Evolutionary conservation across 2,888 invertebrate species (phyloP), one percentile per base, ranked within the genome.

Genomic region (Melitaea athalia): DNA sequence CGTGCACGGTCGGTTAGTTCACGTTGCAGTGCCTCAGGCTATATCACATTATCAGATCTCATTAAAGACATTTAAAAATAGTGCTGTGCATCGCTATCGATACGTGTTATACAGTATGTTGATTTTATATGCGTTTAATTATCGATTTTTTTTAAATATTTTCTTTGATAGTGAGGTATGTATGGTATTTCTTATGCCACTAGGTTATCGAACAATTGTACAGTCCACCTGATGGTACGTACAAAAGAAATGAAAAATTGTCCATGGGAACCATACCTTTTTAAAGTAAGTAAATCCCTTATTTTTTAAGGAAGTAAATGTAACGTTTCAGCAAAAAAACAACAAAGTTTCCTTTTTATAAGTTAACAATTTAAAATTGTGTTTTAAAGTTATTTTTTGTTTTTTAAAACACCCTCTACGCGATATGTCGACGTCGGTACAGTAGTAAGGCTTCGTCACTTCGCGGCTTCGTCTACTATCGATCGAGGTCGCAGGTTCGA

Each of bases 391-490:
- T 57, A n/a, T 15, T 15, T 31, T 57, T 42, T 42, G 15, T n/a
- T 38, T 52, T 64, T 49, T 38, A 10, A 12, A 67, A 61, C 72
- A 69, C 17, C 14, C 67, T 63, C 50, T 72, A 65, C 24, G 42
- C 31, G 45, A 7, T n/a, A 15, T 15, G 64, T 70, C 59, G 63
- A 62, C 64, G 63, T 59, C 72, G 68, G 63, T 70, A 63, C 45
- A 15, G 49, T 68, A 63, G 53, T 80, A 74, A 1, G 76, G 72
- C 75, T 77, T 79, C 77, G 76, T 75, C 64, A 72, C 74, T 72
- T 68, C 74, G 67, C 67, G 87, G 87, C 87, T 88, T 87, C 87
- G 86, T 87, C 87, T 86, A 82, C 82, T 76, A 88, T 87, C 85
- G 88, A 87, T 81, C 83, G 76, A 73, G 79, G 77, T 71, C 75